A percentile compares a stretch with the other conserved stretches of the same genome.
Conservation (phyloP, 2,797 vertebrate species). For the Forpus xanthops region DNA sequence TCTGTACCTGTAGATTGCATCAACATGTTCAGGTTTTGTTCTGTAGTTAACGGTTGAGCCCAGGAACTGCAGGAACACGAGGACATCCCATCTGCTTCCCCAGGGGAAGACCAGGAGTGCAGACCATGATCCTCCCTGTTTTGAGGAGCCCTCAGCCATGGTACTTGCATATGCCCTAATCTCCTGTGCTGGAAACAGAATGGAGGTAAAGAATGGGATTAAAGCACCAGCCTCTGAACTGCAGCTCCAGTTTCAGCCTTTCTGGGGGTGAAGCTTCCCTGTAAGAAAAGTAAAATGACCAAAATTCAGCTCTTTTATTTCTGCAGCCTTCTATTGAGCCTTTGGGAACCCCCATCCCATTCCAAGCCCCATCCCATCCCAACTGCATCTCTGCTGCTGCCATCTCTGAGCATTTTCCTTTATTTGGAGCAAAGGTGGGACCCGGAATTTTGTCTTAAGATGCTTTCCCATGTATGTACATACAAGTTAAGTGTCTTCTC, state of each 20-base stretch:
- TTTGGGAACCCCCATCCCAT: fast-evolving
- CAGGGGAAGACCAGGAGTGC: background rate
- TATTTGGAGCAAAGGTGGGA: background rate
- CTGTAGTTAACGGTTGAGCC: background rate
- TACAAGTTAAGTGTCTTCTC: background rate
- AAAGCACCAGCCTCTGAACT: background rate
- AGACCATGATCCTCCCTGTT: fast-evolving
- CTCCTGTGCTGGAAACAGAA: background rate
- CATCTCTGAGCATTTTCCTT: background rate
- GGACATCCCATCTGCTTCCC: background rate
- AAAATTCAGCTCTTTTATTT: background rate
- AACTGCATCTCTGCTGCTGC: background rate
- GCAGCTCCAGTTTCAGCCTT: background rate
- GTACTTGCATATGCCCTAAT: fast-evolving
- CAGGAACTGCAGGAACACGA: background rate
- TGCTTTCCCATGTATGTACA: fast-evolving
- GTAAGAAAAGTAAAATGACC: background rate
- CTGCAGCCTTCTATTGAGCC: background rate
- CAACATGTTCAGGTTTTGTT: background rate
- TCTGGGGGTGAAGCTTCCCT: background rate
- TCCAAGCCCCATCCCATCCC: background rate
- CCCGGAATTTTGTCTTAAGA: background rate
- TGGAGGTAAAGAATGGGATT: background rate
- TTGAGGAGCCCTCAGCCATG: background rate
- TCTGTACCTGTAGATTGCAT: fast-evolving